Percentiles rank a stretch among this genome's conserved stretches.
phyloP scores from a whole-genome alignment of 2,888 invertebrate species.

The Tachina grossa region DNA sequence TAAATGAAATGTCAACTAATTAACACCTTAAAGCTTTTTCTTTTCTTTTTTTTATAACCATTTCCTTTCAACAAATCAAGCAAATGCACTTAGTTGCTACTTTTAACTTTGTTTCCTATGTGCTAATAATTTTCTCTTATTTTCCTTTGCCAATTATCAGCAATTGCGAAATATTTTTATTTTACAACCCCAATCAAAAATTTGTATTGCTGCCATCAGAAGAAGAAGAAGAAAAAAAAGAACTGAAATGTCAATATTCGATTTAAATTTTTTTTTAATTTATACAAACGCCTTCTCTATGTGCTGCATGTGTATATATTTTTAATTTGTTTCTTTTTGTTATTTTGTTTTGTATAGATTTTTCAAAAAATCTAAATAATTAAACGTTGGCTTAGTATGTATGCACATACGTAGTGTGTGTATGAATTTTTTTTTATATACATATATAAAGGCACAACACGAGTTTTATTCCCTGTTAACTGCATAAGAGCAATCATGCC shows the following conservation, averaged over 20 bases:
- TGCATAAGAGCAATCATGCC: constrained; percentile 72
- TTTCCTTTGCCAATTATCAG: constrained; percentile 48
- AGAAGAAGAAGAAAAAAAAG: constrained; percentile 25
- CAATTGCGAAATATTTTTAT: constrained; percentile 57
- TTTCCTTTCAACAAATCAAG: constrained; percentile 58
- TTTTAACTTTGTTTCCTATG: constrained; percentile 23
- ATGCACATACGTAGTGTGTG: not conserved
- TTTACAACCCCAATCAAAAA: constrained; percentile 63
- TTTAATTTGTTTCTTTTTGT: constrained; percentile 34
- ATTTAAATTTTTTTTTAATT: constrained; percentile 41
- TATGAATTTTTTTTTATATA: not conserved
- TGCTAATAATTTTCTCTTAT: constrained; percentile 37
- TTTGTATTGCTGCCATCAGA: constrained; percentile 55
- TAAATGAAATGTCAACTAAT: constrained; percentile 80
- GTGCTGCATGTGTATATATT: constrained; percentile 55
- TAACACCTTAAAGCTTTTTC: constrained; percentile 75
- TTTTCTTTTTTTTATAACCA: constrained; percentile 61
- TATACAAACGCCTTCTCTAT: constrained; percentile 62
- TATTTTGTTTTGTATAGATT: constrained; percentile 71
- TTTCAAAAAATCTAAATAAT: constrained; percentile 79
- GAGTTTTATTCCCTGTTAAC: constrained; percentile 52
- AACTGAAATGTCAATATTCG: constrained; percentile 71
- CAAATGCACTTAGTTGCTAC: constrained; percentile 55
- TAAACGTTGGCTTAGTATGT: constrained; percentile 76
- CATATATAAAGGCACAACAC: constrained; percentile 39